Base-by-base conservation (phyloP, 1,140 invertebrate species). In the Brachionus koreanus region DNA sequence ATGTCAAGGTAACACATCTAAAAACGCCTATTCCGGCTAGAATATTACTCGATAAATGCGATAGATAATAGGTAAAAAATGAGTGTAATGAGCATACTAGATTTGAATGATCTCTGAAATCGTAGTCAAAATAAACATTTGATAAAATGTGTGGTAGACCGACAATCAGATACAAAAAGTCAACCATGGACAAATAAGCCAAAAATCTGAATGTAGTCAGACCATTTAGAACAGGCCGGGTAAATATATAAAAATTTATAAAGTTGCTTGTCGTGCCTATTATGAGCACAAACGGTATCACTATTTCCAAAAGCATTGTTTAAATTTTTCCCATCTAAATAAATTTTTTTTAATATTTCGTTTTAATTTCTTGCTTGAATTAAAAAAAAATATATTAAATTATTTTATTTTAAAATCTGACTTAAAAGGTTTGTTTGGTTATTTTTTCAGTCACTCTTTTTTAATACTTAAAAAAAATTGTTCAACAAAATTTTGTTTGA, bases 21-120 rank as follows among this genome's bases (percentile, higher is more conserved):
- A 79, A 79, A 4, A 79, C 76, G 9, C 76, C 61, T 9, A 79
- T 49, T 23, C 49, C 76, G 19, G 76, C 76, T 16, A 79, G 13
- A 23, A 79, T 65, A 43, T 79, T 79, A 23, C 76, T 79, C 13
- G 76, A 79, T 65, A 79, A 33, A 65, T 79, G 76, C 19, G 76
- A 79, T 23, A 79, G 16, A 43, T 79, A 79, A 57, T 42, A 65
- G n/a, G 76, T 79, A 23, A 79, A 65, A 39, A 79, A 79, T 42
- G 76, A 79, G 33, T 79, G 76, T 25, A 79, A 57, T 37, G 76
- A 79, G 23, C 76, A 79, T 9, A 16, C 10, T 25, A 63, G 16
- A 65, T 79, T 61, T 4, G 76, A 79, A 19, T 79, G 4, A 6
- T 79, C 61, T 23, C 76, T 6, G 57, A 79, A 61, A 43, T 79